phyloP scores from a whole-genome alignment of 2,113 vertebrate species.

The Candoia aspera region DNA sequence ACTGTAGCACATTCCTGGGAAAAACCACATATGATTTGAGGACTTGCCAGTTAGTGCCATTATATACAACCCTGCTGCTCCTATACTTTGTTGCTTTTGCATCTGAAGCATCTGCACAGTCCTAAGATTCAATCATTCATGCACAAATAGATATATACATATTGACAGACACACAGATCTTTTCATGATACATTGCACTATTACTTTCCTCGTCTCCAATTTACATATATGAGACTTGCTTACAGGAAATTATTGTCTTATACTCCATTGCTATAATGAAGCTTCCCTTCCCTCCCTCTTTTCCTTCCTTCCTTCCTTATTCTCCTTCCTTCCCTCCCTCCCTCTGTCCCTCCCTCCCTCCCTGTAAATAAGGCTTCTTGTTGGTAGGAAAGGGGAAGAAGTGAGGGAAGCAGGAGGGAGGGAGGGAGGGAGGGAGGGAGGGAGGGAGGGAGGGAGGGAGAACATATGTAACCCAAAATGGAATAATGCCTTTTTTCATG shows the following conservation, averaged over 20 bases:
- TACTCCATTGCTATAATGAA: neutral
- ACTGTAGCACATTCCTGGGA: neutral
- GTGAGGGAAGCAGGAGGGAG: no score
- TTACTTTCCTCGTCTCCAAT: neutral
- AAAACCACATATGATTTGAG: neutral
- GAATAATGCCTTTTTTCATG: no score
- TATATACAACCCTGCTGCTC: neutral
- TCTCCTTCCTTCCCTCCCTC: no score
- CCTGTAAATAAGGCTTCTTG: no score
- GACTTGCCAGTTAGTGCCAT: neutral
- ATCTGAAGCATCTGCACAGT: neutral
- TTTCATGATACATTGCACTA: neutral
- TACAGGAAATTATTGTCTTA: no score
- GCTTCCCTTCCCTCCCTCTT: neutral
- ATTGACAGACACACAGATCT: neutral
- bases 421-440: no score
- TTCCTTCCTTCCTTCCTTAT: no score
- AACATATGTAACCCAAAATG: no score
- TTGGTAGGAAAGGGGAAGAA: no score
- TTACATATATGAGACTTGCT: neutral
- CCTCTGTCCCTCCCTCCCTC: no score
- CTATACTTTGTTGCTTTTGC: neutral
- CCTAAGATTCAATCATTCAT: neutral
- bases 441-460: no score
- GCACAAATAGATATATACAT: neutral